A percentile compares a stretch with the other conserved stretches of the same genome.
phyloP scores from a whole-genome alignment of 2,113 vertebrate genomes.

The Salminus brasiliensis region DNA sequence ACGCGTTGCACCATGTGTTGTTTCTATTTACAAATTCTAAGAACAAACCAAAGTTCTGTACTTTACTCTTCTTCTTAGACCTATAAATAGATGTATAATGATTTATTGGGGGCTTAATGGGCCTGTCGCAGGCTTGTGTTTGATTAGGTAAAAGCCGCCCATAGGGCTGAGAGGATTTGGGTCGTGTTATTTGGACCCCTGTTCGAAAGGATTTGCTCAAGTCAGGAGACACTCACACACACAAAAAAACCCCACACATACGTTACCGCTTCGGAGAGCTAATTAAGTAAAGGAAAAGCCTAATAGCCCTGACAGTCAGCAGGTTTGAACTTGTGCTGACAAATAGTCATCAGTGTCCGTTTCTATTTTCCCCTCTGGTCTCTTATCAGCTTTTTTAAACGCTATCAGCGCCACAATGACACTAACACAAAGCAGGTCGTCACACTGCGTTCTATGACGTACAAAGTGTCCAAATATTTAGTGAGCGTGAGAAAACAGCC shows the following conservation, averaged over 20 bases:
- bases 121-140: constrained; percentile 6
- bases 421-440: constrained; percentile 51
- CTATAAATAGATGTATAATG: constrained; percentile 20
- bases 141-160: constrained; percentile 14
- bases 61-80: background rate
- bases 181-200: background rate
- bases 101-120: constrained; percentile 9
- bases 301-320: background rate
- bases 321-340: constrained; percentile 2
- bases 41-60: background rate
- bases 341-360: background rate
- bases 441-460: constrained; percentile 31
- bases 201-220: constrained; percentile 22
- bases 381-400: constrained; percentile 36
- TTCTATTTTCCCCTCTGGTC: constrained; percentile 9
- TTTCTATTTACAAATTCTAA: background rate
- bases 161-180: constrained; percentile 29
- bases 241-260: background rate
- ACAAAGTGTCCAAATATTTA: constrained; percentile 51
- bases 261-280: background rate
- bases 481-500: constrained; percentile 15
- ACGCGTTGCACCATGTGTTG: background rate
- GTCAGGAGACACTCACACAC: background rate
- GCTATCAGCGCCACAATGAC: constrained; percentile 30
- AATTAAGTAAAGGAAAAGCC: constrained; percentile 26